Base-by-base conservation (phyloP, 1,140 invertebrate species). In the Callitettix versicolor region DNA sequence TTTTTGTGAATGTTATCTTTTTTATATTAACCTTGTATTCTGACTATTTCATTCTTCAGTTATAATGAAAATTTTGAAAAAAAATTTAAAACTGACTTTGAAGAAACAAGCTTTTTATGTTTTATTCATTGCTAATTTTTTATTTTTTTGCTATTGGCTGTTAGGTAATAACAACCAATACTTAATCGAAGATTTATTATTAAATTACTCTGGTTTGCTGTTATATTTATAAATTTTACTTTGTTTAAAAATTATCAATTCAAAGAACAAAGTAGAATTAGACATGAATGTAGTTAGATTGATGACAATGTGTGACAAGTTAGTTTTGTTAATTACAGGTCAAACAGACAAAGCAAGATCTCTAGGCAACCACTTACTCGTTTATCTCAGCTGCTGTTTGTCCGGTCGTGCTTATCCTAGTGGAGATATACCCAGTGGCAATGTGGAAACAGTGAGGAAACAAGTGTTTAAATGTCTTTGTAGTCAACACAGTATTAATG, bases 361-460 rank as follows among this genome's bases (percentile, higher is more conserved):
- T 53, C 66, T 91, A 18, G 95, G 95, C 15, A 95, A 95, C 63
- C 91, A 92, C 62, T 72, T 98, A 52, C 70, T 99, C 49, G 86
- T 98, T 11, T 97, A 95, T 66, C 78, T 87, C 38, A 94, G 91
- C 52, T 95, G 93, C 65, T 97, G 94, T 67, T 74, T 99, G 59
- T 87, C 88, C 18, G 95, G 95, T 1, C 76, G 91, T 55, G 85
- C 85, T 1, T 97, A 94, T 74, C 94, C 90, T 2, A 80, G 80
- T 38, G 91, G 93, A 12, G 79, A 89, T 64, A 82, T 97, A 60
- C 82, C 86, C 2, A 20, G 43, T 9, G 46, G 54, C 20, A 70
- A 73, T 7, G 80, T 88, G 60, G 72, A 80, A 53, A 81, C 77
- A 60, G 84, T 90, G 0, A 84, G 92, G 58, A 77, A 86, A 57